These are phyloP conservation scores for Fulmarus glacialis DNA, from an alignment of 2,113 vertebrate species.

Conservation along the genomic window DNA sequence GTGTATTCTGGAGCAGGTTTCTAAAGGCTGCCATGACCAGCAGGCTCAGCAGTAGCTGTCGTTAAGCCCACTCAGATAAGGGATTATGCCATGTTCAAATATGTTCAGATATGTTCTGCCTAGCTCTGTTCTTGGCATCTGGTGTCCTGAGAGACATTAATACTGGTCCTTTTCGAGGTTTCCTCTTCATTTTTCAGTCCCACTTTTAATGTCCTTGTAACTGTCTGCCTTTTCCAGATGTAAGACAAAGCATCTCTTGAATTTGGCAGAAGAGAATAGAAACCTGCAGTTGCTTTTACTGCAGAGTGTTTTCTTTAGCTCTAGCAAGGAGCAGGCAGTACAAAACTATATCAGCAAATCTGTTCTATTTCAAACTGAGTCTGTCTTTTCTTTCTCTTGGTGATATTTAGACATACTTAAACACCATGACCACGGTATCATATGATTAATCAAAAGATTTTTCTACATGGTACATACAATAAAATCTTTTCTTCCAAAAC, in stretches of 20 bases:
- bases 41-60: neutral
- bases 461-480: neutral
- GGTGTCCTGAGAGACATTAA: neutral
- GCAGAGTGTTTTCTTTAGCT: neutral
- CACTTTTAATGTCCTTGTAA: neutral
- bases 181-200: neutral
- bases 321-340: neutral
- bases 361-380: neutral
- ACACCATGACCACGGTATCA: neutral
- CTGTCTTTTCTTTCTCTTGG: neutral
- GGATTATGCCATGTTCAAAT: neutral
- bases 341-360: neutral
- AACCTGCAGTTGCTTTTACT: neutral
- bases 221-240: neutral
- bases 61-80: neutral
- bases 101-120: neutral
- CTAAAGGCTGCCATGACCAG: neutral
- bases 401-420: neutral
- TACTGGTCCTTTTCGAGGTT: neutral
- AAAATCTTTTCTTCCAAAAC: neutral
- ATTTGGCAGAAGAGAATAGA: neutral
- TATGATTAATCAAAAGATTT: neutral
- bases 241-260: neutral
- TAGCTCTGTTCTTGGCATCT: neutral
- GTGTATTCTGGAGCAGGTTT: neutral